These are phyloP conservation scores for Syrphus vitripennis DNA, from an alignment of 2,888 invertebrate genomes.

Conservation along the genomic window DNA sequence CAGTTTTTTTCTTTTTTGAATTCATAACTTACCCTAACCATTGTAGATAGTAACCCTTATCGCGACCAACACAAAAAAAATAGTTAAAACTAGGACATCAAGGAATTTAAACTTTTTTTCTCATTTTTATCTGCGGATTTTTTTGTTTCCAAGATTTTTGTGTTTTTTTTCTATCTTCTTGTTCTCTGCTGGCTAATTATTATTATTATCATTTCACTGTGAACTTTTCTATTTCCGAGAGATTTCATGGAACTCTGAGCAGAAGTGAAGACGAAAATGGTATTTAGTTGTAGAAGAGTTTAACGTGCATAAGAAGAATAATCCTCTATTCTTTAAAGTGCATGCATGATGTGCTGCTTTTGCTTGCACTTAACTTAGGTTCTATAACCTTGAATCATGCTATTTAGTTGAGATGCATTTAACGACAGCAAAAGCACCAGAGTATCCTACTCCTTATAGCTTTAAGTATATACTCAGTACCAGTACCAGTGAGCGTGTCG, in stretches of 20 bases:
- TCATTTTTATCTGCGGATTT: neutral
- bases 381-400: constrained; percentile 32
- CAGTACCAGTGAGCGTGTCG: neutral
- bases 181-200: constrained; percentile 11
- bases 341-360: constrained; percentile 34
- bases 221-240: constrained; percentile 31
- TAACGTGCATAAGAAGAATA: neutral
- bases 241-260: neutral
- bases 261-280: neutral
- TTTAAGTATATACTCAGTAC: neutral
- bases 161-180: neutral
- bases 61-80: neutral
- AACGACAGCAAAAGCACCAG: neutral
- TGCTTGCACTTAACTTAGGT: constrained; percentile 17
- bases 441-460: neutral
- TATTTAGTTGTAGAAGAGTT: no score
- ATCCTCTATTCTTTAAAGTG: constrained; percentile 3
- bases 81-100: neutral
- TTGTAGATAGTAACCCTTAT: neutral
- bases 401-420: constrained; percentile 12
- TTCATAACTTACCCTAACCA: neutral
- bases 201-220: constrained; percentile 51
- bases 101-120: constrained; percentile 2
- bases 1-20: neutral
- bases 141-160: neutral